Evolutionary conservation across 2,888 invertebrate species (phyloP).

Genomic region (Therioaphis trifolii): DNA sequence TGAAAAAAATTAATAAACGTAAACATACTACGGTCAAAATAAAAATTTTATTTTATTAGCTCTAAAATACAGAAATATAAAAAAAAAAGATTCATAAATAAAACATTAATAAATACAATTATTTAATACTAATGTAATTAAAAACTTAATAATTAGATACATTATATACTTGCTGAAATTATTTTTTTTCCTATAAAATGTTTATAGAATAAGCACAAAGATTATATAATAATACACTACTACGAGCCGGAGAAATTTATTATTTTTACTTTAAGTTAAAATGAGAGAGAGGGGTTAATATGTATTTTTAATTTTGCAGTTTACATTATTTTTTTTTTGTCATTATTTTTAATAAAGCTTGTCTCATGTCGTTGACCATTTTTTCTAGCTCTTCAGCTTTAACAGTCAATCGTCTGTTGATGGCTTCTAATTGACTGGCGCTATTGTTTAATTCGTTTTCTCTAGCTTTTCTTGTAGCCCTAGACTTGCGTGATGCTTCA

Average conservation of each 20-base stretch:
- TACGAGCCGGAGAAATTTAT: constrained; percentile 30
- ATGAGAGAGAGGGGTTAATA: not conserved
- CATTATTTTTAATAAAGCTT: constrained; percentile 76
- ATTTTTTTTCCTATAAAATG: constrained; percentile 6
- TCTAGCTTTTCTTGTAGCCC: constrained; percentile 77
- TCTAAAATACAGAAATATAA: constrained; percentile 29
- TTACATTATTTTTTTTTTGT: constrained; percentile 70
- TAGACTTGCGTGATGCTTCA: constrained; percentile 80
- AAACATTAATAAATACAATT: constrained; percentile 40
- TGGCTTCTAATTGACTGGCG: constrained; percentile 73
- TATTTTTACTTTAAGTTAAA: not conserved
- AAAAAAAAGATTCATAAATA: constrained; percentile 31
- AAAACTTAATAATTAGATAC: constrained; percentile 44
- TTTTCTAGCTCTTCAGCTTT: constrained; percentile 78
- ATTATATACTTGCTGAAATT: constrained; percentile 21
- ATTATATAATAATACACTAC: constrained; percentile 29
- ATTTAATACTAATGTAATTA: constrained; percentile 49
- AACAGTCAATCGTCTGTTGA: constrained; percentile 75
- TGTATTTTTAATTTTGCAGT: not conserved
- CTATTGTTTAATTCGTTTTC: constrained; percentile 73
- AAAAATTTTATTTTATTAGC: constrained; percentile 32
- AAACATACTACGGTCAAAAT: constrained; percentile 21
- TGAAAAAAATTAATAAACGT: not conserved
- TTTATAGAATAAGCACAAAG: constrained; percentile 54
- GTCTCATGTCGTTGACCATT: constrained; percentile 76